A percentile compares a stretch with the other conserved stretches of the same genome.
Evolutionary conservation across 2,797 vertebrate genomes (phyloP).

Genomic region (Rhinophrynus dorsalis): DNA sequence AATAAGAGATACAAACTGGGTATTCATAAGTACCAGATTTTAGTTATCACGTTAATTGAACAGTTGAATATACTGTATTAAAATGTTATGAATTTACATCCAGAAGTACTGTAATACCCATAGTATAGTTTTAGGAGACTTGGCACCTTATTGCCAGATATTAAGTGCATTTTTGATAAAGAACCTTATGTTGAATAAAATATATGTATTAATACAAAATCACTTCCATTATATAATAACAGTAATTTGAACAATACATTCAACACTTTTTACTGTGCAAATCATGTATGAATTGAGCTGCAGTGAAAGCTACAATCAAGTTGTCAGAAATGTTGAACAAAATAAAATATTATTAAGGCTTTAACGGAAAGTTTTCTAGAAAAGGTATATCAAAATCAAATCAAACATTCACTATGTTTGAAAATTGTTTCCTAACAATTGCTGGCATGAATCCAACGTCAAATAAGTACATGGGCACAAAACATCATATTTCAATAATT

Average conservation of each 20-base stretch:
- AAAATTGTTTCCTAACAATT: slow-evolving; percentile 21
- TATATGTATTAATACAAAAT: slow-evolving; percentile 30
- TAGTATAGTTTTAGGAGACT: slow-evolving; percentile 6
- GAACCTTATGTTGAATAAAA: slow-evolving; percentile 29
- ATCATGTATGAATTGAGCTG: slow-evolving; percentile 27
- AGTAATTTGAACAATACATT: slow-evolving; percentile 19
- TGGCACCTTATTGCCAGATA: slow-evolving; percentile 13
- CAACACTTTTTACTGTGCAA: slow-evolving; percentile 32
- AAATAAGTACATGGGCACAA: slow-evolving; percentile 4
- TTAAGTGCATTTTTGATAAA: slow-evolving; percentile 17
- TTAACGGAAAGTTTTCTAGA: slow-evolving; percentile 27
- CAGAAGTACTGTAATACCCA: slow-evolving; percentile 3
- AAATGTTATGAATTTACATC: neutral
- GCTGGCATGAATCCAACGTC: slow-evolving; percentile 5
- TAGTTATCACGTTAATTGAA: too few relatives aligned
- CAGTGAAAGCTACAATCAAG: slow-evolving; percentile 40
- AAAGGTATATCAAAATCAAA: slow-evolving; percentile 39
- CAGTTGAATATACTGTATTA: too few relatives aligned
- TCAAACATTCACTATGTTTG: slow-evolving; percentile 18
- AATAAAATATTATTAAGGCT: slow-evolving; percentile 42
- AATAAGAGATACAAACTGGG: too few relatives aligned
- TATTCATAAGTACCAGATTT: too few relatives aligned
- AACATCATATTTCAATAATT: slow-evolving; percentile 5
- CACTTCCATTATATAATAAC: slow-evolving; percentile 33
- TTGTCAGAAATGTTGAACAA: slow-evolving; percentile 40